A percentile compares a stretch with the other conserved stretches of the same genome.
phyloP scores from a whole-genome alignment of 1,140 invertebrate species.

The Mamestra configurata region DNA sequence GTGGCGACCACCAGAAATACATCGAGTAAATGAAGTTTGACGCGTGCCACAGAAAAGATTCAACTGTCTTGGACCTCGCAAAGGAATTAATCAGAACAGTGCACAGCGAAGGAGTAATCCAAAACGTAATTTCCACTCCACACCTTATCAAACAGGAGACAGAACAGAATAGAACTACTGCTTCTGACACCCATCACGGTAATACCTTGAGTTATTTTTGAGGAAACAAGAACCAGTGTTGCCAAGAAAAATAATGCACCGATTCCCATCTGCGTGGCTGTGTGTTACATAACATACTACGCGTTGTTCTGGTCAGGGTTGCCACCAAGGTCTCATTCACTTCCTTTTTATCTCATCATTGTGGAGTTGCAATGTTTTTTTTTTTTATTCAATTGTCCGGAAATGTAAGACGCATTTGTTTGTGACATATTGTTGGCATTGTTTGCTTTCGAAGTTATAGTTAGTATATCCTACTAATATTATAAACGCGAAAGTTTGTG shows the following conservation, averaged over 20 bases:
- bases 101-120: no score
- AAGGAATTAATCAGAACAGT: no score
- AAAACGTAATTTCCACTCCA: no score
- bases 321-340: constrained; percentile 21
- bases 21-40: no score
- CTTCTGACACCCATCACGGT: background rate
- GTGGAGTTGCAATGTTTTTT: background rate
- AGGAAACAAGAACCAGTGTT: constrained; percentile 14
- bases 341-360: constrained; percentile 42
- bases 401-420: background rate
- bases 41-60: no score
- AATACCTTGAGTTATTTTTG: background rate
- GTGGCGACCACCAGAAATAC: no score
- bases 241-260: constrained; percentile 24
- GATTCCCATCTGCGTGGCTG: background rate
- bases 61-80: no score
- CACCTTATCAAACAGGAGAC: no score
- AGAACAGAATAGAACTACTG: background rate
- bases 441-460: background rate
- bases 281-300: constrained; percentile 7
- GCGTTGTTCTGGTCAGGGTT: constrained; percentile 35
- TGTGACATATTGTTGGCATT: background rate
- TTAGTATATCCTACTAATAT: no score
- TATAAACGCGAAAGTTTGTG: no score
- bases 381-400: background rate